Conservation (phyloP, 2,797 vertebrate genomes). For the Vespertilio murinus region DNA sequence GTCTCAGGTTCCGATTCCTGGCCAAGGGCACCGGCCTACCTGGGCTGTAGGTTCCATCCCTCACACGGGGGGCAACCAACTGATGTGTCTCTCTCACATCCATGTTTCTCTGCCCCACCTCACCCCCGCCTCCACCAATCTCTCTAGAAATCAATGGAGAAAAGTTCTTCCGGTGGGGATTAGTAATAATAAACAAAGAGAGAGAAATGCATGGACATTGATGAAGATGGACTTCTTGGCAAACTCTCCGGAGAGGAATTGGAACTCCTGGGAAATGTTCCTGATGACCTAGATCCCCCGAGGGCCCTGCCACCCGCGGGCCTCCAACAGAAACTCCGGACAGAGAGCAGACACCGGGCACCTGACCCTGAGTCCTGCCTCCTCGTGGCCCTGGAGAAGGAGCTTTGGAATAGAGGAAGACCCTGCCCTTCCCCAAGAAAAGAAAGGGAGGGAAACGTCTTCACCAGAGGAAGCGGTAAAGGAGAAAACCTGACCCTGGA, state of each 20-base stretch:
- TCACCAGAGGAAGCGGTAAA: too few species aligned
- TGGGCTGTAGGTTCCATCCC: too few species aligned
- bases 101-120: too few species aligned
- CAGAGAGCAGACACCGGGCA: slow-evolving; percentile 87
- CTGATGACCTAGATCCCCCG: slow-evolving; percentile 97
- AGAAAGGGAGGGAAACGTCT: slow-evolving; percentile 90
- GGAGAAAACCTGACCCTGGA: too few species aligned
- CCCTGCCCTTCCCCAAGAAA: slow-evolving; percentile 94
- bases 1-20: too few species aligned
- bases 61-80: too few species aligned
- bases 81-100: too few species aligned
- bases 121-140: too few species aligned
- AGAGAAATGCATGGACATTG: slow-evolving; percentile 96
- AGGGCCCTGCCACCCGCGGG: slow-evolving; percentile 95
- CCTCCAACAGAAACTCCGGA: slow-evolving; percentile 93
- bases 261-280: slow-evolving; percentile 94
- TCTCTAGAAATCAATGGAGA: too few species aligned
- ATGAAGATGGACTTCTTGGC: slow-evolving; percentile 96
- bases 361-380: slow-evolving; percentile 91
- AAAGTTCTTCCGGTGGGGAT: too few species aligned
- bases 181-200: slow-evolving; percentile 76
- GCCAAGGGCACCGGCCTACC: too few species aligned
- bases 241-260: slow-evolving; percentile 96
- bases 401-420: slow-evolving; percentile 95
- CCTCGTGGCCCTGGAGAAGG: slow-evolving; percentile 94